Conservation (phyloP, 2,888 invertebrate genomes). For the Esperia sulphurella region DNA sequence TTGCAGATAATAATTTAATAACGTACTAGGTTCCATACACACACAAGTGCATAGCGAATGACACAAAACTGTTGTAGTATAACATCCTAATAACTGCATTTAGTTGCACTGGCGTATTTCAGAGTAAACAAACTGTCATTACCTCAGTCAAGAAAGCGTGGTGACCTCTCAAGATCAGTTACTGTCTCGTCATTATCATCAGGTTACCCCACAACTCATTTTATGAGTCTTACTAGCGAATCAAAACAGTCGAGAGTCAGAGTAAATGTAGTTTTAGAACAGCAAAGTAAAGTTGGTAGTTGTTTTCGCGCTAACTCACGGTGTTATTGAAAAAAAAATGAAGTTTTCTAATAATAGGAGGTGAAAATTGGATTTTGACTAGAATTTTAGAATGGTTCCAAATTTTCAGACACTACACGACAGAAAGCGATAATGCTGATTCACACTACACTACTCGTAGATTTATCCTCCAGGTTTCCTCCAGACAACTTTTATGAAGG, state of each 20-base stretch:
- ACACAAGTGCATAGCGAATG: conserved; percentile 1
- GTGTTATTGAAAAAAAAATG: conserved; percentile 8
- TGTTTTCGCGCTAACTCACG: conserved; percentile 8
- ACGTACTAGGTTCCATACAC: conserved; percentile 2
- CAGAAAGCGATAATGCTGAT: too few relatives aligned
- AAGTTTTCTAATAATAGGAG: not conserved
- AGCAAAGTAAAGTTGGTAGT: not conserved
- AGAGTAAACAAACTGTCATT: conserved; percentile 28
- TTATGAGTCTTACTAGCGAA: not conserved
- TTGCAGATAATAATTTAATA: too few relatives aligned
- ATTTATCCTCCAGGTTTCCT: too few relatives aligned
- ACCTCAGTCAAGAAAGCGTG: conserved; percentile 47
- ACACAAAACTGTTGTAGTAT: conserved; percentile 7
- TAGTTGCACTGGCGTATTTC: conserved; percentile 25
- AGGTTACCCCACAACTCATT: not conserved
- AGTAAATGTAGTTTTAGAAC: not conserved
- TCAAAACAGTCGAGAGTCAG: not conserved
- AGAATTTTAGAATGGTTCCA: not conserved
- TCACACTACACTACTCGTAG: too few relatives aligned
- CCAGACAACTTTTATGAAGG: too few relatives aligned
- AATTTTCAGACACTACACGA: too few relatives aligned
- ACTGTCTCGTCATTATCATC: not conserved
- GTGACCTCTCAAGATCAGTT: conserved; percentile 29
- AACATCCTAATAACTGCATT: conserved; percentile 27
- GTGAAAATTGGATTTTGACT: not conserved